These are phyloP conservation scores for Pteropus alecto DNA, from an alignment of 2,113 vertebrate genomes.

Conservation along the genomic window DNA sequence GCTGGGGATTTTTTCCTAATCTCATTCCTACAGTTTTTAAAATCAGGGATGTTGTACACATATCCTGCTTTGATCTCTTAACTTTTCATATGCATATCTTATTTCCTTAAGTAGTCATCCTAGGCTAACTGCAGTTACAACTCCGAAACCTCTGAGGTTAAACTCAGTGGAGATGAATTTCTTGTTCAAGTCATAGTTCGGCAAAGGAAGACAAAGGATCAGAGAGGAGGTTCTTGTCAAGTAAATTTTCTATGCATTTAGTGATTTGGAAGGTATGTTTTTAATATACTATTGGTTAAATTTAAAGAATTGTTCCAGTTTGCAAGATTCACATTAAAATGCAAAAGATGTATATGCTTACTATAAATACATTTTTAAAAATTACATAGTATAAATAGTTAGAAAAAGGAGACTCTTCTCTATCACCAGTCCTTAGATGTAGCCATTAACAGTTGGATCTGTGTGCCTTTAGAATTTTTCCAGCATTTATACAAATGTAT, in stretches of 20 bases:
- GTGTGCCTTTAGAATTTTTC: neutral
- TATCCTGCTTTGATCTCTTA: neutral
- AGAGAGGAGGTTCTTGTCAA: neutral
- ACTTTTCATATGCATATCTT: neutral
- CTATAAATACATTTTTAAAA: neutral
- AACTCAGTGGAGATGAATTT: neutral
- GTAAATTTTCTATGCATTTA: neutral
- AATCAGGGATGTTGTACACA: neutral
- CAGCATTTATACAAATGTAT: neutral
- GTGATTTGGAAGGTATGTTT: slow-evolving; percentile 7
- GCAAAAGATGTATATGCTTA: neutral
- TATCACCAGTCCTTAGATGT: neutral
- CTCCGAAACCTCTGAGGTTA: neutral
- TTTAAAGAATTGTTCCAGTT: neutral
- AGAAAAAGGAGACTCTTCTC: neutral
- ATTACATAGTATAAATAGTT: neutral
- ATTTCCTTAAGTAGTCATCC: neutral
- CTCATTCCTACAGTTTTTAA: neutral
- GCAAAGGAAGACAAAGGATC: neutral
- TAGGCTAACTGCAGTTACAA: neutral
- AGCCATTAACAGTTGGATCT: neutral
- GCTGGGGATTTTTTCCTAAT: slow-evolving; percentile 16
- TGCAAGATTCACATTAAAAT: neutral
- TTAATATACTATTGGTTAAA: neutral
- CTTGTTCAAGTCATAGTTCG: neutral